Percentiles rank a stretch among this genome's conserved stretches.
phyloP scores from a whole-genome alignment of 2,888 invertebrate genomes.

The Caenorhabditis sp. region DNA sequence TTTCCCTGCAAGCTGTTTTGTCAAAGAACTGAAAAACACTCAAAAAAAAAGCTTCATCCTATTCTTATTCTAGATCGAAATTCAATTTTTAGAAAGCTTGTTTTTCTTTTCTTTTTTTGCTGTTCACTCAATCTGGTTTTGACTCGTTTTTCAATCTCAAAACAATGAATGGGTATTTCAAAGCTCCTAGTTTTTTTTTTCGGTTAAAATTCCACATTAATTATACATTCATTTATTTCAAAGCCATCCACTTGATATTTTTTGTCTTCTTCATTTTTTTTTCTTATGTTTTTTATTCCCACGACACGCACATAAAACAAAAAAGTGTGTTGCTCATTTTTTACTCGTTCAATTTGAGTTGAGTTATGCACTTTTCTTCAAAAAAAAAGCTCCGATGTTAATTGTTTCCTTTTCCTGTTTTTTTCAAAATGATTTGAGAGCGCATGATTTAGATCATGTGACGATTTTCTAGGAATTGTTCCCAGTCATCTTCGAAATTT shows the following conservation, averaged over 20 bases:
- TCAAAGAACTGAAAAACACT: background rate
- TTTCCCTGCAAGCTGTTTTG: background rate
- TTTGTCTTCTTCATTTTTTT: background rate
- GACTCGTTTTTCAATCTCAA: background rate
- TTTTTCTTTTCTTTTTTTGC: background rate
- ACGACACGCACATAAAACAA: background rate
- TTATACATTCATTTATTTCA: background rate
- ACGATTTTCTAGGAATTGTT: too few species aligned
- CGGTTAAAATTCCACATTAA: background rate
- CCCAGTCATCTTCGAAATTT: too few species aligned
- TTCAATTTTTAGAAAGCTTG: background rate
- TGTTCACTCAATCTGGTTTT: too few species aligned
- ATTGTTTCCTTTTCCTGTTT: background rate
- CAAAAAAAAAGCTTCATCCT: background rate
- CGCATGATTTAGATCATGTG: background rate
- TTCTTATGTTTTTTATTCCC: background rate
- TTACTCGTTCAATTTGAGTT: background rate
- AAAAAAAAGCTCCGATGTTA: background rate
- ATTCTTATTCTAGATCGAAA: background rate
- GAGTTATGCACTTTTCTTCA: background rate
- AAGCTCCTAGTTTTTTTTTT: background rate
- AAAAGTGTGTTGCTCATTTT: background rate
- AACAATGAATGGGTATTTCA: background rate
- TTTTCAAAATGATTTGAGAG: background rate
- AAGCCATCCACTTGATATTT: slow-evolving; percentile 1